Percentiles rank a stretch among this genome's conserved stretches.
These are phyloP conservation scores for Knipowitschia caucasica DNA, from an alignment of 2,797 vertebrate genomes.

Conservation along the genomic window DNA sequence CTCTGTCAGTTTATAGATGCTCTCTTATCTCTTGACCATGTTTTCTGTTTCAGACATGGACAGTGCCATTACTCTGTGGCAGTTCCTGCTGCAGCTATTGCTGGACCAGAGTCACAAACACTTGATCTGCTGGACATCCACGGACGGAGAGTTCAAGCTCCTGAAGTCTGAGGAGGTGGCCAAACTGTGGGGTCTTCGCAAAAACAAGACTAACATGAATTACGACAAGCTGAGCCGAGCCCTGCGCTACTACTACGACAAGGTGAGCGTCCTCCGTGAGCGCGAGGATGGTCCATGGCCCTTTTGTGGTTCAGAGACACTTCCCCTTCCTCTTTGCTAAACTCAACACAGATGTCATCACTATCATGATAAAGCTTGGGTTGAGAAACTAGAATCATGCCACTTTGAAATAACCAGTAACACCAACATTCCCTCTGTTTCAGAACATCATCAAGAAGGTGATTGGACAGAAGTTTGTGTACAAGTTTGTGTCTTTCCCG, in stretches of 20 bases:
- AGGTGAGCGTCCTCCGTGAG: slow-evolving; percentile 79
- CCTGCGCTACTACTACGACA: slow-evolving; percentile 96
- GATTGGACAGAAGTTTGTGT: slow-evolving; percentile 95
- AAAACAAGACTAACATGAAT: slow-evolving; percentile 98
- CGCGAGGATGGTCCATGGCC: background rate
- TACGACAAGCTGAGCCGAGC: slow-evolving; percentile 96
- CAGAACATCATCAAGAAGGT: slow-evolving; percentile 98
- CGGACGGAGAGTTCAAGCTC: slow-evolving; percentile 94
- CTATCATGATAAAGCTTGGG: background rate
- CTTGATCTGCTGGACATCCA: slow-evolving; percentile 94
- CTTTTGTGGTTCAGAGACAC: slow-evolving; percentile 23
- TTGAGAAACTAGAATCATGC: background rate
- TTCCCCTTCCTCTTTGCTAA: slow-evolving; percentile 58
- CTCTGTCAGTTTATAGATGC: background rate
- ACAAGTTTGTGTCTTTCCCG: slow-evolving; percentile 95
- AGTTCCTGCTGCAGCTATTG: slow-evolving; percentile 96
- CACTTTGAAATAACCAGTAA: background rate
- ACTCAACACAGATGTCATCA: slow-evolving; percentile 3
- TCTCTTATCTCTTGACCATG: background rate
- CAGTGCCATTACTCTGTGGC: slow-evolving; percentile 96
- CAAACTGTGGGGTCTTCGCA: slow-evolving; percentile 93
- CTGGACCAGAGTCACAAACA: slow-evolving; percentile 95
- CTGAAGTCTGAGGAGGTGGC: slow-evolving; percentile 96
- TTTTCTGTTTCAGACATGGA: slow-evolving; percentile 86
- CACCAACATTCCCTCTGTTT: background rate